Base-by-base conservation (phyloP, 2,113 vertebrate species). In the Bubo blakistoni region DNA sequence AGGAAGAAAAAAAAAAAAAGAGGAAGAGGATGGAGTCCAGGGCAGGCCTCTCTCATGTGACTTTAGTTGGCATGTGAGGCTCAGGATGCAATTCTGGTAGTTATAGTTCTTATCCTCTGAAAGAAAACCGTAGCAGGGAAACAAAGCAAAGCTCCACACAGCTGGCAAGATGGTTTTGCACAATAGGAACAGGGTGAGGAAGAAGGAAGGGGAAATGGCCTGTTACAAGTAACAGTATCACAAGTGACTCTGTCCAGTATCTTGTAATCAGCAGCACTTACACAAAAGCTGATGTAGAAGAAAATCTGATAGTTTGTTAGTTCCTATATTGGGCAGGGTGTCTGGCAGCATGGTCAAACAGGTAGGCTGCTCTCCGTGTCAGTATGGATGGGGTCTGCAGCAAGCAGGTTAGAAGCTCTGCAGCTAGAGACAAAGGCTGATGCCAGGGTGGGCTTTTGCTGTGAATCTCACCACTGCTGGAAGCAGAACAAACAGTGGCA, bases 1-100 rank as follows among this genome's bases (percentile, higher is more conserved):
- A 30, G 13, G n/a, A 16, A 16, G 5, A 2, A 15, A 8, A 34
- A 17, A 27, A 36, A 12, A 9, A 5, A 1, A 9, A 12, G 4
- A 19, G 42, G 13, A 29, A 8, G 25, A 51, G 3, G 36, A 34
- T 40, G 24, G 44, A 70, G 42, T 40, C 47, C 12, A 24, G 19
- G 11, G 58, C 29, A 91, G 54, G 22, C 24, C 22, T 42, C 29
- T 49, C 27, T 55, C 40, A 14, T 1, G 0, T 77, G 72, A 36
- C 1, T 1, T 8, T 8, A 72, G 52, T 16, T 84, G 69, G 30
- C 55, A 38, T 2, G 4, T 30, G 63, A 78, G 36, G 40, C 2
- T 13, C 24, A 49, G 38, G 36, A 30, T 40, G 7, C 24, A 10
- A 25, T 85, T 16, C 61, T 87, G 65, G 19, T 17, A 63, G 22